Conservation (phyloP, 2,113 vertebrate species). For the Microcebus ravelobensis region DNA sequence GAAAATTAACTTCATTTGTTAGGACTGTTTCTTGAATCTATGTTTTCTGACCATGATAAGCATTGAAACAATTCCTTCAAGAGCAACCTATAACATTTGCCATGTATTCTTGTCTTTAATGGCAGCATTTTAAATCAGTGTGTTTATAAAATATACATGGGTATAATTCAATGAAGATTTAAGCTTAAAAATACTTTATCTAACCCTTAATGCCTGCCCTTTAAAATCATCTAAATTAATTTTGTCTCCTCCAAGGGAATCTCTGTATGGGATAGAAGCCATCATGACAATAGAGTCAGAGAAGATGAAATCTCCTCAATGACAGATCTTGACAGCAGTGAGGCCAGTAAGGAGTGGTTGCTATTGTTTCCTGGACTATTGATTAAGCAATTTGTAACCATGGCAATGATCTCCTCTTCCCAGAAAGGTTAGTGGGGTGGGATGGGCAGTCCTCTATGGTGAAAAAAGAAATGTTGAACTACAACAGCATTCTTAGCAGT, state of each 20-base stretch:
- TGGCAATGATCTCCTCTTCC: slow-evolving; percentile 45
- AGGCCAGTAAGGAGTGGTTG: neutral
- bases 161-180: neutral
- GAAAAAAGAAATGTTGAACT: neutral
- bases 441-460: neutral
- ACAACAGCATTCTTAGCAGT: neutral
- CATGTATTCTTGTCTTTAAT: neutral
- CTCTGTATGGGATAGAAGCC: neutral
- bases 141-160: neutral
- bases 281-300: neutral
- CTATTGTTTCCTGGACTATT: slow-evolving; percentile 36
- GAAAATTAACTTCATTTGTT: neutral
- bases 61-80: neutral
- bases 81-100: neutral
- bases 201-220: slow-evolving; percentile 1
- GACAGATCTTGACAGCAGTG: neutral
- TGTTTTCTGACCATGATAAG: neutral
- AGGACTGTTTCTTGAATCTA: neutral
- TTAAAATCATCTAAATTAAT: slow-evolving; percentile 50
- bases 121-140: slow-evolving; percentile 18
- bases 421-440: slow-evolving; percentile 31
- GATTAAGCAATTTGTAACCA: slow-evolving; percentile 63
- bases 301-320: neutral
- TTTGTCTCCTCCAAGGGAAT: neutral
- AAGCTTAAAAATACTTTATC: slow-evolving; percentile 27